Base-by-base conservation (phyloP, 2,797 vertebrate genomes). In the Bradypus variegatus region DNA sequence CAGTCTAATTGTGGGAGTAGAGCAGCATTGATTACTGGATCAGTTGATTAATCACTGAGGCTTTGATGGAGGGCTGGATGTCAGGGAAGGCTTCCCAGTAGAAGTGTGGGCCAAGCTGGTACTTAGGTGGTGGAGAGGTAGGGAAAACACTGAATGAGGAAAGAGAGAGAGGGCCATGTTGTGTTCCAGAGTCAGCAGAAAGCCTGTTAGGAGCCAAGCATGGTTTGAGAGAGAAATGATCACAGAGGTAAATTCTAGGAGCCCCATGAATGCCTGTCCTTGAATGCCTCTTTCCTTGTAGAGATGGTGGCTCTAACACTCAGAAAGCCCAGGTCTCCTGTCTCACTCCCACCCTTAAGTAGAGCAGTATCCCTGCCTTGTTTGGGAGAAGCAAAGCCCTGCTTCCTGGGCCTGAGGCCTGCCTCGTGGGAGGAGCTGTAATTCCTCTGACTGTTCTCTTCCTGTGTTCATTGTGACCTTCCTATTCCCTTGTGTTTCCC, bases 381-480 rank as follows among this genome's bases (percentile, higher is more conserved):
- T 69, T 82, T 91, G 81, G 41, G 41, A 91, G 64, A 92, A 92
- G 38, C 62, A 90, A 77, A 53, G 27, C 72, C n/a, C 38, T 86
- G 36, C 36, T 60, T 67, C 21, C 76, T 85, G 45, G 62, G 55
- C 58, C 85, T 64, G 25, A 48, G 36, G 60, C 60, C 70, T 92
- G n/a, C 84, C 58, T 50, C 3, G 0, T 85, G 75, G 64, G 65
- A 89, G 38, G 62, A 84, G 5, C 77, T 91, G 4, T 86, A 25
- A 33, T 13, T 76, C 41, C 12, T 86, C n/a, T 85, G 19, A 78
- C 23, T 60, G 7, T 82, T 65, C 14, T 72, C 19, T 76, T 41
- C 5, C 21, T 77, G 29, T 93, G 10, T 36, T 91, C 25, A 67
- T 88, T 81, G 25, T 64, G 48, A 8, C 45, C 78, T 80, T 86